Conservation (phyloP, 2,888 invertebrate genomes). For the Limenitis arthemis region DNA sequence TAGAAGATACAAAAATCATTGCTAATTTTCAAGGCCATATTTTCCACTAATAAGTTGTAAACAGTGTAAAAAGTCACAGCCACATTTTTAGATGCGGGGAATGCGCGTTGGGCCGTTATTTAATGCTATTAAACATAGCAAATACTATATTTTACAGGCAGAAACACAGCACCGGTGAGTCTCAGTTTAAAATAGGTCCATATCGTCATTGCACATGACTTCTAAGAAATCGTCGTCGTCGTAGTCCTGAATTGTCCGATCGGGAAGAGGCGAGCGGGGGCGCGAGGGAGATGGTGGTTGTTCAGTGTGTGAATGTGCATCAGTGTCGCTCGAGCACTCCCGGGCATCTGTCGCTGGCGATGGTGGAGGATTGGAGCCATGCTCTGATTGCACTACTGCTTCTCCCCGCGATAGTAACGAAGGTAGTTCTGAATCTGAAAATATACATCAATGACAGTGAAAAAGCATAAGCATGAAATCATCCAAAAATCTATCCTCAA, state of each 20-base stretch:
- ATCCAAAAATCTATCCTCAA: too few relatives aligned
- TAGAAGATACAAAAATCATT: conserved; percentile 2
- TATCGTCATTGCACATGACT: conserved; percentile 77
- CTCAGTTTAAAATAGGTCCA: conserved; percentile 76
- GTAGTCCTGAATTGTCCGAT: conserved; percentile 41
- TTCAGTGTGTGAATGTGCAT: conserved; percentile 64
- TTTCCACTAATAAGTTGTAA: conserved; percentile 8
- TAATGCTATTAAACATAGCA: background rate
- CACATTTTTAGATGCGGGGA: conserved; percentile 15
- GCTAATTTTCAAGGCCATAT: conserved; percentile 9
- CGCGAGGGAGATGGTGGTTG: conserved; percentile 25
- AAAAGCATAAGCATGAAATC: too few relatives aligned
- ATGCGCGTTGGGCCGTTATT: conserved; percentile 6
- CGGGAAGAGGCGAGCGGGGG: conserved; percentile 31
- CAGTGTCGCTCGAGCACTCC: conserved; percentile 77
- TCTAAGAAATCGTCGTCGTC: conserved; percentile 83
- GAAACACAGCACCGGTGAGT: conserved; percentile 12
- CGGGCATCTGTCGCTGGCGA: conserved; percentile 84
- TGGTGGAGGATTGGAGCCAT: conserved; percentile 82
- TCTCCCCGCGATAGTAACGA: conserved; percentile 76
- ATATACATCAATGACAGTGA: background rate
- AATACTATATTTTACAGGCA: background rate
- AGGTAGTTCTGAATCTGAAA: conserved; percentile 72
- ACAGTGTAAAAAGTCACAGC: conserved; percentile 18
- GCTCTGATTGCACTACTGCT: conserved; percentile 67